Evolutionary conservation across 2,888 invertebrate genomes (phyloP), one percentile per base, ranked within the genome.

Genomic region (Barypeithes pellucidus): DNA sequence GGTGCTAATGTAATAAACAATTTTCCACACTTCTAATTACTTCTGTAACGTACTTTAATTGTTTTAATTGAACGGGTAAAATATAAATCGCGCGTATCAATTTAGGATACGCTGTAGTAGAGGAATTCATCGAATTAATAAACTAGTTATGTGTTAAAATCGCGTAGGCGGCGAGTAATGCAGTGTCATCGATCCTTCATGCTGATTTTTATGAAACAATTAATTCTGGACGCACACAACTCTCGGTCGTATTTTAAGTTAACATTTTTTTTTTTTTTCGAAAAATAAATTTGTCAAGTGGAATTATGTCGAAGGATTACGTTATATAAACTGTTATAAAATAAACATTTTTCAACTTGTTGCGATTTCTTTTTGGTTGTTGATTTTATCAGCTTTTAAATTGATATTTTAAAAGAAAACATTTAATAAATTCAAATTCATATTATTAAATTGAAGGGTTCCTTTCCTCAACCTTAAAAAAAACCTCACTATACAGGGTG

Each of bases 141-240:
- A 73, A 73, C 73, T 68, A 73, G 73, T 73, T 68, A 68, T 65
- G 59, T 63, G 73, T 47, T 68, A 68, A 73, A 73, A 59, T 73
- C 47, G 59, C 39, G 73, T 73, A 65, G 72, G 72, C 61, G 67
- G 60, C 67, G 12, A 54, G 63, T 61, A 61, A 67, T 54, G 66
- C 59, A 43, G 39, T 65, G 61, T 72, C 66, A 72, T 67, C 67
- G 67, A 72, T 72, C 67, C 61, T 66, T 36, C 43, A 67, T 72
- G 71, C 71, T 59, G 71, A 71, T 65, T 71, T 71, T 71, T 71
- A 71, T 66, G 65, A 52, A 66, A 71, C 71, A 71, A 71, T 71
- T 63, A 71, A 71, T 71, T 71, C 47, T 36, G 39, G 14, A 59
- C 47, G 45, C 65, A 43, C 24, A 71, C 50, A 71, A 63, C 63